A percentile compares a stretch with the other conserved stretches of the same genome.
Evolutionary conservation across 1,140 invertebrate species (phyloP).

Genomic region (Drosophila pectinifera): DNA sequence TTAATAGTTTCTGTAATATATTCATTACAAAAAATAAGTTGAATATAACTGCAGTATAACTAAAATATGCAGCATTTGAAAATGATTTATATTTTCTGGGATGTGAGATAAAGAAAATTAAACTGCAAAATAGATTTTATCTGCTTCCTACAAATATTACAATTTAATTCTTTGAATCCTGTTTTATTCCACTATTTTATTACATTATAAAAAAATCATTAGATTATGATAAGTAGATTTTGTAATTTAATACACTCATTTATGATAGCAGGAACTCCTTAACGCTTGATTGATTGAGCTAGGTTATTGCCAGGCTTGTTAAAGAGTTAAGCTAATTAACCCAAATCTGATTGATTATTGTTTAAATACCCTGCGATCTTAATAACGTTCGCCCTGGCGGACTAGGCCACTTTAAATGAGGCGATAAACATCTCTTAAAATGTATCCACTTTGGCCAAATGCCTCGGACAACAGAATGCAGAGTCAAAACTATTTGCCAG

Average conservation of each 20-base stretch:
- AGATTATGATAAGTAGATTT: background rate
- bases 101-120: too few relatives aligned
- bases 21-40: background rate
- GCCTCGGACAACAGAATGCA: conserved; percentile 20
- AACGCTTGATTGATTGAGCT: background rate
- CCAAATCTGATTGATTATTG: conserved; percentile 30
- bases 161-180: background rate
- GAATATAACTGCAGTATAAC: too few relatives aligned
- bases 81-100: too few relatives aligned
- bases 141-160: background rate
- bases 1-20: background rate
- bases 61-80: too few relatives aligned
- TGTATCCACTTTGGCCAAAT: conserved; percentile 39
- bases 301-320: conserved; percentile 2
- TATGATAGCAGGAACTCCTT: background rate
- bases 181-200: background rate
- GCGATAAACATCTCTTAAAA: conserved; percentile 37
- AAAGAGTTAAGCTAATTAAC: conserved; percentile 1
- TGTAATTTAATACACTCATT: background rate
- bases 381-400: conserved; percentile 27
- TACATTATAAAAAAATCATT: background rate
- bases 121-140: too few relatives aligned
- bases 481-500: conserved; percentile 45
- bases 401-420: conserved; percentile 3
- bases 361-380: conserved; percentile 23